Percentiles rank a stretch among this genome's conserved stretches.
These are phyloP conservation scores for Enteromius anoplus DNA, from an alignment of 2,797 vertebrate genomes.

Conservation along the genomic window DNA sequence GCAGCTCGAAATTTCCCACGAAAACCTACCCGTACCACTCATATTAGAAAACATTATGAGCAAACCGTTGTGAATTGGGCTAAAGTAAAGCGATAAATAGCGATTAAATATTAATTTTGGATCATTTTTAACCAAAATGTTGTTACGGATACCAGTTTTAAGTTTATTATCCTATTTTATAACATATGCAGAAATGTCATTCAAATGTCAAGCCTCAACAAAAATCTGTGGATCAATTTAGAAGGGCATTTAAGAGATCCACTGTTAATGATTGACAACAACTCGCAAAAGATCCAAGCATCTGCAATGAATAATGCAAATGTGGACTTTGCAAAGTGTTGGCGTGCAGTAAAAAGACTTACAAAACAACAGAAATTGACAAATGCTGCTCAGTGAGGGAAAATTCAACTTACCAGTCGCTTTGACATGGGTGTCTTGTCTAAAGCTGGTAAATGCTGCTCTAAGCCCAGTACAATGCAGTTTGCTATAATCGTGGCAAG, in stretches of 20 bases:
- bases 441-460: slow-evolving; percentile 92
- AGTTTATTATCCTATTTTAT: slow-evolving; percentile 2
- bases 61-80: too few species aligned
- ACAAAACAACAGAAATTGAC: background rate
- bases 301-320: slow-evolving; percentile 15
- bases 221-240: slow-evolving; percentile 56
- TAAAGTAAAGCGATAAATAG: too few species aligned
- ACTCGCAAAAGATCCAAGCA: background rate
- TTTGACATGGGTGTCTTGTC: slow-evolving; percentile 98
- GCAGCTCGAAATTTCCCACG: too few species aligned
- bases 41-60: too few species aligned
- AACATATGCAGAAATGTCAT: slow-evolving; percentile 33
- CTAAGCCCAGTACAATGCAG: slow-evolving; percentile 96
- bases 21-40: too few species aligned
- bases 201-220: slow-evolving; percentile 14
- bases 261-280: slow-evolving; percentile 51
- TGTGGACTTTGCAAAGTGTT: background rate
- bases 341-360: background rate
- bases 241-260: slow-evolving; percentile 43
- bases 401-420: slow-evolving; percentile 86
- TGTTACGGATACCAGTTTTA: background rate
- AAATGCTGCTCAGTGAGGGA: background rate
- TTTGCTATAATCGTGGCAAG: slow-evolving; percentile 98
- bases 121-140: too few species aligned
- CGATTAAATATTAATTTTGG: too few species aligned